Percentiles rank a stretch among this genome's conserved stretches.
phyloP scores from a whole-genome alignment of 2,888 invertebrate genomes.

The Brenthis daphne region DNA sequence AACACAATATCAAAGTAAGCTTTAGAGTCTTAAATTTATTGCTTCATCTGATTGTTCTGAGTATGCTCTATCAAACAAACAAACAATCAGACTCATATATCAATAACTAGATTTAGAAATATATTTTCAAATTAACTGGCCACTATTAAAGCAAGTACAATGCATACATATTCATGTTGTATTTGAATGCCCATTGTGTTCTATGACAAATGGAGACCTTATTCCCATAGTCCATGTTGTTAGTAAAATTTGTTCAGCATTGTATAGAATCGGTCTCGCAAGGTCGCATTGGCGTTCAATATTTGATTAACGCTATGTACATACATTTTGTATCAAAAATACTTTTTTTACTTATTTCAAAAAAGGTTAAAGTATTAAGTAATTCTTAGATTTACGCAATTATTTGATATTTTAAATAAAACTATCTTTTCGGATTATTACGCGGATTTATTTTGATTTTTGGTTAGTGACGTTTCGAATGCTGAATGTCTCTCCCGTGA shows the following conservation, averaged over 20 bases:
- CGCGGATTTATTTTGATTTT: too few species aligned
- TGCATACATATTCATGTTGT: conserved; percentile 57
- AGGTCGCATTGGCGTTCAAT: conserved; percentile 33
- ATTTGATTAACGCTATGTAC: conserved; percentile 20
- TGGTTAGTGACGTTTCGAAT: too few species aligned
- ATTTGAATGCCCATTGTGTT: conserved; percentile 63
- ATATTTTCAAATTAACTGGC: conserved; percentile 14
- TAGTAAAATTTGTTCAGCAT: conserved; percentile 43
- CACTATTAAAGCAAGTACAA: conserved; percentile 24
- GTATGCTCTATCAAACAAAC: background rate
- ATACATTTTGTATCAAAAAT: background rate
- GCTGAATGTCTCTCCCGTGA: too few species aligned
- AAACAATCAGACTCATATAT: background rate
- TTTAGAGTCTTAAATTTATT: too few species aligned
- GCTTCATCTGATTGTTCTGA: background rate
- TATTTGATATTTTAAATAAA: too few species aligned
- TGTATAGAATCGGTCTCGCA: conserved; percentile 30
- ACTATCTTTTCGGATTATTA: too few species aligned
- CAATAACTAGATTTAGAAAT: conserved; percentile 4
- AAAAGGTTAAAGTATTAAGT: too few species aligned
- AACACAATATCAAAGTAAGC: too few species aligned
- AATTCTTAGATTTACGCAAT: too few species aligned
- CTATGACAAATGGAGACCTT: conserved; percentile 65
- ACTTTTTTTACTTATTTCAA: too few species aligned
- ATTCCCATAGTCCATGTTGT: conserved; percentile 63